A percentile compares a stretch with the other conserved stretches of the same genome.
Evolutionary conservation across 2,888 invertebrate species (phyloP).

Genomic region (Scaptomyza caliginosa): DNA sequence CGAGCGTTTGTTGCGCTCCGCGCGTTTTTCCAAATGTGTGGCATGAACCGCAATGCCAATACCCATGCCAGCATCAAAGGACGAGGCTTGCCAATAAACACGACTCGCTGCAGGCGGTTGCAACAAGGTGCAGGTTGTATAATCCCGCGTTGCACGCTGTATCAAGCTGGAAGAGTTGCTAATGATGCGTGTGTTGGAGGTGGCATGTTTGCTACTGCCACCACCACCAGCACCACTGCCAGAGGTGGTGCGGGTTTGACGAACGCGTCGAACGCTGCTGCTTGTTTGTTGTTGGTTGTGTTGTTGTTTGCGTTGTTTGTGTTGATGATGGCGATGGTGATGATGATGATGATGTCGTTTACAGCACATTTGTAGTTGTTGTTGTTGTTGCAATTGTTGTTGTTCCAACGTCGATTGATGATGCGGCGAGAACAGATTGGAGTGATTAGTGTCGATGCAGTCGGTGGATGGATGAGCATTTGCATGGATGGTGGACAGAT

Average conservation of each 20-base stretch:
- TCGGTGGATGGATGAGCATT: slow-evolving; percentile 38
- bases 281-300: slow-evolving; percentile 47
- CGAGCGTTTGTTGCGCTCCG: slow-evolving; percentile 86
- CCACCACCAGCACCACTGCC: slow-evolving; percentile 23
- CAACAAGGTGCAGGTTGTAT: slow-evolving; percentile 83
- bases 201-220: slow-evolving; percentile 12
- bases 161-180: slow-evolving; percentile 82
- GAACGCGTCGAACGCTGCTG: slow-evolving; percentile 77
- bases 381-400: slow-evolving; percentile 47
- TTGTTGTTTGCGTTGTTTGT: slow-evolving; percentile 54
- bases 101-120: slow-evolving; percentile 87
- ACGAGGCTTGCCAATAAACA: slow-evolving; percentile 89
- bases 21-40: slow-evolving; percentile 81
- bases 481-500: slow-evolving; percentile 82
- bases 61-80: slow-evolving; percentile 87
- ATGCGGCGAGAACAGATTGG: slow-evolving; percentile 81
- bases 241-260: slow-evolving; percentile 36
- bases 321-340: slow-evolving; percentile 62
- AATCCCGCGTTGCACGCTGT: slow-evolving; percentile 83
- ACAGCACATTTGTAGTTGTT: slow-evolving; percentile 43
- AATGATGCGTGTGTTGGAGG: slow-evolving; percentile 75
- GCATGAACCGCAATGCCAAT: slow-evolving; percentile 12
- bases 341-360: slow-evolving; percentile 72
- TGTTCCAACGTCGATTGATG: slow-evolving; percentile 77
- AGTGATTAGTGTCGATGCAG: slow-evolving; percentile 63